These are phyloP conservation scores for Chondrosia reniformis DNA, from an alignment of 37 sponge, comb jelly and placozoan genomes.

Conservation along the genomic window DNA sequence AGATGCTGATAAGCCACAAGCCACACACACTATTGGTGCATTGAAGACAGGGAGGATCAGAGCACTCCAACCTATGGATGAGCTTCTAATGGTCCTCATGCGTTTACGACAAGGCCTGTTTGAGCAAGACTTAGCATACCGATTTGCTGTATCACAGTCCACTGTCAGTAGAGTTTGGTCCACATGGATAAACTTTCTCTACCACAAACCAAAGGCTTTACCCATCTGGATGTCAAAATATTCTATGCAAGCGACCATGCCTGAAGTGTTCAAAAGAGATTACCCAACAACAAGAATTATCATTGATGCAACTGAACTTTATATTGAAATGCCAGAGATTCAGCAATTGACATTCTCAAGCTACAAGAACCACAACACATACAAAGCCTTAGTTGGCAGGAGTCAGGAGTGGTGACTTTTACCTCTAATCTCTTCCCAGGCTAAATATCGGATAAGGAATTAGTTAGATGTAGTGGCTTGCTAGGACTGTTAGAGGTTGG, in stretches of 20 bases:
- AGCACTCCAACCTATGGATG: slow-evolving; percentile 30
- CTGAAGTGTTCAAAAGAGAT: slow-evolving; percentile 22
- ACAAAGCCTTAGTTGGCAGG: slow-evolving; percentile 39
- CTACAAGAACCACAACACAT: slow-evolving; percentile 59
- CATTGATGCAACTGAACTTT: slow-evolving; percentile 42
- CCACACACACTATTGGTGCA: not conserved
- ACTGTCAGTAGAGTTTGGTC: slow-evolving; percentile 31
- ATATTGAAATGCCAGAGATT: slow-evolving; percentile 30
- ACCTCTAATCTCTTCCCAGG: slow-evolving; percentile 42
- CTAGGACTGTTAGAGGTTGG: slow-evolving; percentile 37
- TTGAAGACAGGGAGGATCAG: not conserved
- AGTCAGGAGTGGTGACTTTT: slow-evolving; percentile 39
- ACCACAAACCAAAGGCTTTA: slow-evolving; percentile 22
- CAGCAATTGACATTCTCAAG: too few species aligned
- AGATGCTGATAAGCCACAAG: too few species aligned
- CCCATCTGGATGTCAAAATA: slow-evolving; percentile 32
- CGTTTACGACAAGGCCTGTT: slow-evolving; percentile 24
- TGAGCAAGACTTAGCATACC: slow-evolving; percentile 36
- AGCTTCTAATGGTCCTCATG: slow-evolving; percentile 29
- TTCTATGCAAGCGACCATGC: slow-evolving; percentile 27
- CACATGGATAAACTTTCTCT: slow-evolving; percentile 47
- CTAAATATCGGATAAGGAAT: slow-evolving; percentile 44
- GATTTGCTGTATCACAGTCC: slow-evolving; percentile 27
- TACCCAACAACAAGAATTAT: slow-evolving; percentile 43
- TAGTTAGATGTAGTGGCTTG: slow-evolving; percentile 34